Base-by-base conservation (phyloP, 2,113 vertebrate genomes). In the Ptilonorhynchus violaceus region DNA sequence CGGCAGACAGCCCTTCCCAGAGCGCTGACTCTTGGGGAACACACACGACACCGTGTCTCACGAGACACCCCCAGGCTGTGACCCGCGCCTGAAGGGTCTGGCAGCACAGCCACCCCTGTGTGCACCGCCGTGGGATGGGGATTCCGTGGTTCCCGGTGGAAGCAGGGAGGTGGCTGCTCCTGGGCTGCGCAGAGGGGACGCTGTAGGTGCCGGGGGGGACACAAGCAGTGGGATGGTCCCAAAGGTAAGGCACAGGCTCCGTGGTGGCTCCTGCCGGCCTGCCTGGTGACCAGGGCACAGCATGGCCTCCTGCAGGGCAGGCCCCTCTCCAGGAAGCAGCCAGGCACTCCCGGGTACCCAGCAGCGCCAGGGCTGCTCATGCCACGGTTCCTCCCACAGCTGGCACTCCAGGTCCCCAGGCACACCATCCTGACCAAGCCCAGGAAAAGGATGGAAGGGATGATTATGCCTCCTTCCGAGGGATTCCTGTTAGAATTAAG, bases 131-230 rank as follows among this genome's bases (percentile, higher is more conserved):
- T 14, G 9, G 25, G 12, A 1, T 33, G 4, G 41, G 1, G 23
- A 4, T 18, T 5, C 10, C 3, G 13, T 0, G 56, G n/a, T 0
- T 3, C 33, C 42, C 0, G n/a, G 24, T 6, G 20, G 20, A 9
- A 22, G 13, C 4, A 14, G 28, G 10, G 13, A 15, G 39, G 17
- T 0, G 20, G 27, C 14, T 25, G 47, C 11, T 13, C 9, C 35
- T 3, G 11, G 4, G 33, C 33, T 10, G 19, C 2, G 25, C 17
- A 23, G 30, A 31, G 30, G 13, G 53, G 53, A 33, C 30, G 6
- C 52, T 42, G 41, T 14, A 12, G 41, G 62, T 3, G 2, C 22
- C 69, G 2, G 28, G 37, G 68, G 4, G 7, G 52, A 12, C 41
- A 5, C 41, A 4, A 5, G 19, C 2, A 31, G 53, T 24, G 15